phyloP scores from a whole-genome alignment of 1,140 invertebrate species.

The Bombus breviceps region DNA sequence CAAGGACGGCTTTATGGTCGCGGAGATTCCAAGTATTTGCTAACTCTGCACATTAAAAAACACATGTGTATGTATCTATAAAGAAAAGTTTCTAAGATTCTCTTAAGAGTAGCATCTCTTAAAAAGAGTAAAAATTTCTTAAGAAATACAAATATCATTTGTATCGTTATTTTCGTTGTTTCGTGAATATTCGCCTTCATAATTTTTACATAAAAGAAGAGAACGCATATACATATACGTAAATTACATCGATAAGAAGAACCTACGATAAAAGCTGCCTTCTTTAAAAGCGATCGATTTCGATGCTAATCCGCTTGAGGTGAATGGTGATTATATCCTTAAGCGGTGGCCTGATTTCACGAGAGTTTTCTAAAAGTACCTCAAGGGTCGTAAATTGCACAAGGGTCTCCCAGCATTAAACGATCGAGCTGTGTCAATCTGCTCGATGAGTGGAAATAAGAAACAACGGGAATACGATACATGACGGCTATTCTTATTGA shows the following conservation, averaged over 20 bases:
- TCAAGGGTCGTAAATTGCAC: slow-evolving; percentile 11
- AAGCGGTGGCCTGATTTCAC: slow-evolving; percentile 18
- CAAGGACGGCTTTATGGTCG: slow-evolving; percentile 43
- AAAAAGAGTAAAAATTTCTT: no score
- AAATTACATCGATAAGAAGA: neutral
- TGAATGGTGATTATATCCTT: slow-evolving; percentile 8
- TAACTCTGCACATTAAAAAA: neutral
- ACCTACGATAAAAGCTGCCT: neutral
- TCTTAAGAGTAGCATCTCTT: no score
- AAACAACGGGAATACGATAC: neutral
- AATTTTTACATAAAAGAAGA: neutral
- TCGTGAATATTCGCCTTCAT: no score
- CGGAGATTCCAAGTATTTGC: neutral
- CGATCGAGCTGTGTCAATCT: slow-evolving; percentile 1
- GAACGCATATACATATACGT: neutral
- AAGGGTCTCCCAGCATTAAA: neutral
- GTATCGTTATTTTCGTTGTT: neutral
- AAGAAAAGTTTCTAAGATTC: neutral
- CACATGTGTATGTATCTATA: neutral
- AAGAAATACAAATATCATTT: neutral
- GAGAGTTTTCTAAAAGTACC: slow-evolving; percentile 12
- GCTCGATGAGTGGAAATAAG: neutral
- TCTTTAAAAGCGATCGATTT: slow-evolving; percentile 23
- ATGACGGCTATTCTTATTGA: neutral
- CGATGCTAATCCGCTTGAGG: neutral